Base-by-base conservation (phyloP, 2,797 vertebrate genomes). In the Aeoliscus strigatus region DNA sequence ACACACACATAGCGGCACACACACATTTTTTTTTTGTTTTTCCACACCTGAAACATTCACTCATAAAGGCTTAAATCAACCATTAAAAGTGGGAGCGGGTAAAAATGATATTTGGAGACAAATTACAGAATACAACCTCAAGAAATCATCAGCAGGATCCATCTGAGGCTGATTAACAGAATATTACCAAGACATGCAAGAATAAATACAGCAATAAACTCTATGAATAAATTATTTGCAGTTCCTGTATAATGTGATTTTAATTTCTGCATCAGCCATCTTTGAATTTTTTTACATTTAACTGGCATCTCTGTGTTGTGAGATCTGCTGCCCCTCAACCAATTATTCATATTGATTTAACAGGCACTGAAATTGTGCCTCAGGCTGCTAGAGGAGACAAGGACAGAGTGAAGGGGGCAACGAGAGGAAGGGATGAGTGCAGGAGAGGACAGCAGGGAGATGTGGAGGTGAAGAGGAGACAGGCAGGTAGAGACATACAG, bases 161-260 rank as follows among this genome's bases (percentile, higher is more conserved):
- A 15, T 14, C 13, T n/a, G 28, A 60, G 53, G 47, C 47, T 50
- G 39, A 48, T 68, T 48, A 70, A 40, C 38, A 40, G 8, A 48
- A 55, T 27, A 31, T 27, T 25, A 15, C 38, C 21, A 11, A 55
- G 17, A 38, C 34, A 39, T 51, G 47, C 18, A 27, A n/a, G n/a
- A n/a, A n/a, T n/a, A n/a, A n/a, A n/a, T n/a, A n/a, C n/a, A n/a
- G n/a, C n/a, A n/a, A n/a, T n/a, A n/a, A n/a, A n/a, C n/a, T n/a
- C n/a, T n/a, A n/a, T n/a, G n/a, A n/a, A n/a, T n/a, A n/a, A n/a
- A n/a, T n/a, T n/a, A 50, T 25, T 53, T 54, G 47, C 29, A 66
- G 39, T 54, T 39, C 49, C 28, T 11, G n/a, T 10, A 10, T 27
- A 11, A 27, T 27, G 9, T 10, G n/a, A 1, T n/a, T n/a, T n/a